Evolutionary conservation across 2,888 invertebrate species (phyloP).

Genomic region (Notodonta ziczac): DNA sequence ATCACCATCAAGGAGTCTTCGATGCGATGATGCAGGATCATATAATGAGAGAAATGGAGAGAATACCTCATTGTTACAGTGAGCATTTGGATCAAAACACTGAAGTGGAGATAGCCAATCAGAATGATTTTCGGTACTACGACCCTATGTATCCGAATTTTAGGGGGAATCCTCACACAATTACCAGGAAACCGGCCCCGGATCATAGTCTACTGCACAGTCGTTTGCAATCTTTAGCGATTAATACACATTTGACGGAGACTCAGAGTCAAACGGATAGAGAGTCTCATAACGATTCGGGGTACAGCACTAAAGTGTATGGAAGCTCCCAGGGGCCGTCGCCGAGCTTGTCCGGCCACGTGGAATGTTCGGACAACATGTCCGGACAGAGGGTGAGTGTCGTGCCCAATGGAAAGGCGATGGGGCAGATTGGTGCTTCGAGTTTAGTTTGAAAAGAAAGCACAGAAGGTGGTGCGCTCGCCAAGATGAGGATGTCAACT

Average conservation of each 20-base stretch:
- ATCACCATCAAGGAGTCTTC: constrained; percentile 75
- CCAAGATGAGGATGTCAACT: too few relatives aligned
- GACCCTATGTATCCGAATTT: constrained; percentile 59
- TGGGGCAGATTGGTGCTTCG: constrained; percentile 84
- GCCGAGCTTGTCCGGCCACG: constrained; percentile 88
- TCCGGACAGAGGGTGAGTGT: constrained; percentile 70
- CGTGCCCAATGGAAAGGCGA: constrained; percentile 61
- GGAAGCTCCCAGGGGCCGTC: constrained; percentile 91
- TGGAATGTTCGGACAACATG: constrained; percentile 70
- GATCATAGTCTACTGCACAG: constrained; percentile 77
- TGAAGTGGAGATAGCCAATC: constrained; percentile 77
- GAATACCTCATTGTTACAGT: constrained; percentile 80
- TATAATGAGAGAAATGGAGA: constrained; percentile 77
- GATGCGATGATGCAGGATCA: constrained; percentile 83
- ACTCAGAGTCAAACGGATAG: constrained; percentile 83
- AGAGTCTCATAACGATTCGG: constrained; percentile 92
- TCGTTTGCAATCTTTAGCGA: constrained; percentile 75
- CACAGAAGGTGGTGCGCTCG: too few relatives aligned
- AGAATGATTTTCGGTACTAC: constrained; percentile 77
- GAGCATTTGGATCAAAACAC: constrained; percentile 77
- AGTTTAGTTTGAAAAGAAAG: constrained; percentile 83
- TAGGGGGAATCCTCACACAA: constrained; percentile 57
- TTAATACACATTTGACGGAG: constrained; percentile 78
- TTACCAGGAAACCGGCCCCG: constrained; percentile 63
- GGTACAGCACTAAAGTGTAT: constrained; percentile 93